Percentiles rank a stretch among this genome's conserved stretches.
phyloP scores from a whole-genome alignment of 2,888 invertebrate species.

The Glyphotaelius pellucidus region DNA sequence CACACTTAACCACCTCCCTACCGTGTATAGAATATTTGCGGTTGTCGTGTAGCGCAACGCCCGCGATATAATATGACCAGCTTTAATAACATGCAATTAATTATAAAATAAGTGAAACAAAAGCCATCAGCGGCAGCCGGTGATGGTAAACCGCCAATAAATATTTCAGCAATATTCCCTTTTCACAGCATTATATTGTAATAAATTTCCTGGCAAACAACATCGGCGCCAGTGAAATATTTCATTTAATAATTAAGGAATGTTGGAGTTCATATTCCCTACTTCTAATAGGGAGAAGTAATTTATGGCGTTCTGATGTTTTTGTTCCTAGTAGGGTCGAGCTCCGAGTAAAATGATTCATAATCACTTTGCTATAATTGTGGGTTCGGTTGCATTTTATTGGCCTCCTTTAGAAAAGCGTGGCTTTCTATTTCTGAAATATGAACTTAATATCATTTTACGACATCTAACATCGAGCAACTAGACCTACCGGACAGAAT shows the following conservation, averaged over 20 bases:
- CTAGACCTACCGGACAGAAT: neutral
- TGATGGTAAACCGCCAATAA: constrained; percentile 42
- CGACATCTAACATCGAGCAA: neutral
- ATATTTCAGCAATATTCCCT: constrained; percentile 29
- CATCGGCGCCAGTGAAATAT: constrained; percentile 32
- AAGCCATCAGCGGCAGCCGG: constrained; percentile 42
- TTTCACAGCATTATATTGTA: constrained; percentile 38
- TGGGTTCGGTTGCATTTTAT: neutral
- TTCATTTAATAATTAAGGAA: constrained; percentile 42
- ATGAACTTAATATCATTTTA: neutral
- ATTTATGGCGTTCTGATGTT: constrained; percentile 25
- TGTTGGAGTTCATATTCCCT: constrained; percentile 32
- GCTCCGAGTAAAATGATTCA: neutral
- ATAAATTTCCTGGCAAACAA: constrained; percentile 28
- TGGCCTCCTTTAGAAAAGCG: neutral
- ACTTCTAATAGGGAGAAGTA: constrained; percentile 37
- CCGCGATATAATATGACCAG: constrained; percentile 21
- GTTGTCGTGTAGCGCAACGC: constrained; percentile 2
- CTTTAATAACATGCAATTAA: constrained; percentile 34
- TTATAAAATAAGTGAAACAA: constrained; percentile 40
- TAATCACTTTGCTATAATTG: neutral
- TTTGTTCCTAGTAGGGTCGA: constrained; percentile 13
- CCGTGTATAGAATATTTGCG: neutral
- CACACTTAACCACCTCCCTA: neutral
- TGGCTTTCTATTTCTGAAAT: neutral